phyloP scores from a whole-genome alignment of 1,140 invertebrate genomes.

The Drosophila varians region DNA sequence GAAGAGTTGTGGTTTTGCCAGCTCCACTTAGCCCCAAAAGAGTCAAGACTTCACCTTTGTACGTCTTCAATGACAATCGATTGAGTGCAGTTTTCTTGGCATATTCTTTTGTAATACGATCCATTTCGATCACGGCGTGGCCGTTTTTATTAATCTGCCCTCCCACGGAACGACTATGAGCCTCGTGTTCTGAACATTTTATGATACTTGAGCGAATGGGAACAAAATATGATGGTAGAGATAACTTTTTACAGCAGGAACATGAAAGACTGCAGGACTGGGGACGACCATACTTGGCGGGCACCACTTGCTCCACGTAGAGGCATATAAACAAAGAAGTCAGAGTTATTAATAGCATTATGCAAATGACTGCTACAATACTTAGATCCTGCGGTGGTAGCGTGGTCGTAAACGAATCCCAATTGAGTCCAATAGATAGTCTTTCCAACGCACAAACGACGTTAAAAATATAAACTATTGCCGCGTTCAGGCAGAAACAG shows the following conservation, averaged over 20 bases:
- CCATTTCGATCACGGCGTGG: conserved; percentile 83
- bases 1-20: conserved; percentile 90
- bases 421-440: not conserved
- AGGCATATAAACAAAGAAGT: conserved; percentile 85
- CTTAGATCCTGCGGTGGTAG: conserved; percentile 76
- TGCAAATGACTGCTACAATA: conserved; percentile 84
- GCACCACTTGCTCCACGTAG: conserved; percentile 89
- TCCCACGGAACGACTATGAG: not conserved
- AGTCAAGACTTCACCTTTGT: conserved; percentile 85
- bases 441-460: not conserved
- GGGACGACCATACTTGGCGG: conserved; percentile 88
- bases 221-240: no score
- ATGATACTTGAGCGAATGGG: no score
- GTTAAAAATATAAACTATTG: conserved; percentile 7
- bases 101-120: conserved; percentile 85
- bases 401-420: conserved; percentile 1
- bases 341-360: conserved; percentile 84
- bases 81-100: conserved; percentile 85
- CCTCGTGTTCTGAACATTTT: no score
- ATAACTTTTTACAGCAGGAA: not conserved
- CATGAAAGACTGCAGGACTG: conserved; percentile 90
- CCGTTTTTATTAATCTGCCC: not conserved
- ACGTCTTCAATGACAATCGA: conserved; percentile 87
- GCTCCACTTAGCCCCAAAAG: conserved; percentile 92
- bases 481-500: conserved; percentile 1